Conservation (phyloP, 2,113 vertebrate genomes). For the Gavia stellata region DNA sequence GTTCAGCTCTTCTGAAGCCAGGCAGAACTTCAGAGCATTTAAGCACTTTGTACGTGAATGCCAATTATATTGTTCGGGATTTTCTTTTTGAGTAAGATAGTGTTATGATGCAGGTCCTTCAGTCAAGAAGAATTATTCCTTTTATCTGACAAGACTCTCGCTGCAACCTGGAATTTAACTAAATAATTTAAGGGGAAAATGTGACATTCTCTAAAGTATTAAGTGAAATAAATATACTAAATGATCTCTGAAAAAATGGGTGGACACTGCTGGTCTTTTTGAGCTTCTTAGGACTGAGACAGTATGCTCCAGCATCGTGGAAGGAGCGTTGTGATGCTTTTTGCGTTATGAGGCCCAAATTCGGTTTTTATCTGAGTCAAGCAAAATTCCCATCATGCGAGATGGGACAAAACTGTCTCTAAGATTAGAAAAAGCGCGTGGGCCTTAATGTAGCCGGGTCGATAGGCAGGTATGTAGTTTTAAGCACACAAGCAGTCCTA, state of each 20-base stretch:
- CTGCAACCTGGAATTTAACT: background rate
- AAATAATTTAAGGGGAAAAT: background rate
- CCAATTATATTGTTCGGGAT: slow-evolving; percentile 40
- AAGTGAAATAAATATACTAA: background rate
- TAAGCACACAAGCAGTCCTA: background rate
- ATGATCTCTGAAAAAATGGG: background rate
- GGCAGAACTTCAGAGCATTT: slow-evolving; percentile 45
- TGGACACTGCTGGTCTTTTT: background rate
- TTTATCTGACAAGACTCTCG: background rate
- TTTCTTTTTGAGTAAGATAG: slow-evolving; percentile 6
- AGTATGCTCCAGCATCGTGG: fast-evolving
- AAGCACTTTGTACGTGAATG: slow-evolving; percentile 22
- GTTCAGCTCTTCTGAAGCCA: slow-evolving; percentile 55
- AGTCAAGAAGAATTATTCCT: background rate
- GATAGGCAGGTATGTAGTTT: background rate
- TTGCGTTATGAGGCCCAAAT: background rate
- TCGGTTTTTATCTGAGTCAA: background rate
- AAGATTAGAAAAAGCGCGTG: background rate
- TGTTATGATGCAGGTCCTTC: slow-evolving; percentile 2
- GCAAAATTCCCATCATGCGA: background rate
- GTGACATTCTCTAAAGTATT: background rate
- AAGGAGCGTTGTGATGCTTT: background rate
- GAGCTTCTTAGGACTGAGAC: background rate
- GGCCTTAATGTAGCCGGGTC: background rate
- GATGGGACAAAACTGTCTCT: background rate